Evolutionary conservation across 2,113 vertebrate species (phyloP).

Genomic region (Perca schrenkii): DNA sequence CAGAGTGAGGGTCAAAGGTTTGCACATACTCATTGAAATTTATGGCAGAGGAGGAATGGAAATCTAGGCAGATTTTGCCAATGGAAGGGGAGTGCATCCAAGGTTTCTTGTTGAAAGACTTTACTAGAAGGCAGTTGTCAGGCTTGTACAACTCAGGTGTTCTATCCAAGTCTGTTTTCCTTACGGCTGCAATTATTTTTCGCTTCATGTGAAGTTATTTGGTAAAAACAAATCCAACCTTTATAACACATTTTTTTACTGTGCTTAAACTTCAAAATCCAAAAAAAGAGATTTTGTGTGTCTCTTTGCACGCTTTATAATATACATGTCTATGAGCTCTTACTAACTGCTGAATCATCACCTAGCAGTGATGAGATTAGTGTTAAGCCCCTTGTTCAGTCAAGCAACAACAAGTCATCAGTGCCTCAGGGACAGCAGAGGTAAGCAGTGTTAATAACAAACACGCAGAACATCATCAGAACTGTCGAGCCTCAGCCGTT

Average conservation of each 20-base stretch:
- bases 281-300: background rate
- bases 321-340: slow-evolving; percentile 1
- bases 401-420: slow-evolving; percentile 65
- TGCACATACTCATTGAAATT: background rate
- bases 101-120: background rate
- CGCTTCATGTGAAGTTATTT: background rate
- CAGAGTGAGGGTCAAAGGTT: background rate
- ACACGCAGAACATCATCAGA: slow-evolving; percentile 31
- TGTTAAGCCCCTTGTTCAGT: slow-evolving; percentile 50
- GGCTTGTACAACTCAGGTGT: background rate
- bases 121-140: background rate
- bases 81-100: background rate
- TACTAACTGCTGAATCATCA: slow-evolving; percentile 50
- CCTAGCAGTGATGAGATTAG: slow-evolving; percentile 56
- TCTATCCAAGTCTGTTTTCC: background rate
- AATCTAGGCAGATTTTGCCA: background rate
- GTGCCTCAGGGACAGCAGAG: slow-evolving; percentile 38
- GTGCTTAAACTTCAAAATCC: background rate
- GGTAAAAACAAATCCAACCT: background rate
- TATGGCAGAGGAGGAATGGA: background rate
- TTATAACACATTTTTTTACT: background rate
- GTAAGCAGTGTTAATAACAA: slow-evolving; percentile 51
- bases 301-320: background rate
- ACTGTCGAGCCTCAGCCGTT: slow-evolving; percentile 24
- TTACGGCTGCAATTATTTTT: background rate